These are phyloP conservation scores for Dipodomys merriami DNA, from an alignment of 2,113 vertebrate genomes.

Conservation along the genomic window DNA sequence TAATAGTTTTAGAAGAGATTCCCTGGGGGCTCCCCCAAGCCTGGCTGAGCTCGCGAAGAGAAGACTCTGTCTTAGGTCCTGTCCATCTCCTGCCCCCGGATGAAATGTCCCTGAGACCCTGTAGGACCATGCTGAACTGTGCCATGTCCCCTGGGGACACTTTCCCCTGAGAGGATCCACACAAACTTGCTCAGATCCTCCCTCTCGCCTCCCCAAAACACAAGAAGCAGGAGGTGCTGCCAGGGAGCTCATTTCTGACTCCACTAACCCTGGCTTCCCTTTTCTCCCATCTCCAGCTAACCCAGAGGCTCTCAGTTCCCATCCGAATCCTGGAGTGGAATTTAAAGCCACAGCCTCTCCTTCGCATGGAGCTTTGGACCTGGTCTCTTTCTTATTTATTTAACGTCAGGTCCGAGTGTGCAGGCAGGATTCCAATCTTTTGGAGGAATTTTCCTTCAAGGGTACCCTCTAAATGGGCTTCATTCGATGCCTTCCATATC, in stretches of 20 bases:
- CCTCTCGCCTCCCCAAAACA: neutral
- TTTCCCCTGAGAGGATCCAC: neutral
- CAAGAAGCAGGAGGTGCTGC: neutral
- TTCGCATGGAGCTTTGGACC: slow-evolving; percentile 74
- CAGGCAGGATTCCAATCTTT: slow-evolving; percentile 73
- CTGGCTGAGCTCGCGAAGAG: neutral
- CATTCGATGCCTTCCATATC: slow-evolving; percentile 57
- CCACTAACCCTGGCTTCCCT: neutral
- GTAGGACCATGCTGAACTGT: neutral
- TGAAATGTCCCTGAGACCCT: slow-evolving; percentile 12
- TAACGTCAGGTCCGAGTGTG: slow-evolving; percentile 72
- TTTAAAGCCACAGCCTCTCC: slow-evolving; percentile 81
- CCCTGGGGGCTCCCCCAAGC: neutral
- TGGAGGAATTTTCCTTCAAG: slow-evolving; percentile 68
- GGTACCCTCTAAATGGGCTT: slow-evolving; percentile 53
- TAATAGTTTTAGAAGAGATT: neutral
- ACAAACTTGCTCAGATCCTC: slow-evolving; percentile 67
- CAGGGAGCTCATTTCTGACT: slow-evolving; percentile 21
- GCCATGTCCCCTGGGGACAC: neutral
- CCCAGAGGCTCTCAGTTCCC: slow-evolving; percentile 71
- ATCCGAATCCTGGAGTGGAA: slow-evolving; percentile 75
- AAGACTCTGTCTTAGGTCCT: neutral
- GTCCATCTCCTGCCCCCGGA: slow-evolving; percentile 25
- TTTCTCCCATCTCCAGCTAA: slow-evolving; percentile 32
- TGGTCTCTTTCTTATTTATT: slow-evolving; percentile 70